phyloP scores from a whole-genome alignment of 2,797 vertebrate genomes.

The Poecilia gillii region DNA sequence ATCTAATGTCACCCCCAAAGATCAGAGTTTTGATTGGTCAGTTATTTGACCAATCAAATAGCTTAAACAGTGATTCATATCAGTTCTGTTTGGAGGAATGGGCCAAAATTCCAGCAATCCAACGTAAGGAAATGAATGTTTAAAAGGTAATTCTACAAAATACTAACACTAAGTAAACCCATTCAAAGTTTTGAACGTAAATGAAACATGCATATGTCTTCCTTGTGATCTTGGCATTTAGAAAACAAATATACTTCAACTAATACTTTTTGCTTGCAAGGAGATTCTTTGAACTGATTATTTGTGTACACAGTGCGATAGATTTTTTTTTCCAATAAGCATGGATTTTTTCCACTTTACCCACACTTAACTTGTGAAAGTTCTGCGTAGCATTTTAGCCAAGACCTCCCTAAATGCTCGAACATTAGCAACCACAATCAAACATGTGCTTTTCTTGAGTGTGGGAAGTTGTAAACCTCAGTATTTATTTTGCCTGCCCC shows the following conservation, averaged over 20 bases:
- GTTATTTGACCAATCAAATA: too few relatives aligned
- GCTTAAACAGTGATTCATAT: too few relatives aligned
- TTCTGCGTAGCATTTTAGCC: slow-evolving; percentile 74
- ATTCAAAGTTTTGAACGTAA: too few relatives aligned
- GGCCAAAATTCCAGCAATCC: background rate
- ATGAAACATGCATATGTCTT: background rate
- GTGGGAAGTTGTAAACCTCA: slow-evolving; percentile 79
- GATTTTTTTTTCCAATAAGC: slow-evolving; percentile 61
- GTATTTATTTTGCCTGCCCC: slow-evolving; percentile 82
- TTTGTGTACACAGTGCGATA: slow-evolving; percentile 11
- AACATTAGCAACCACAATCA: slow-evolving; percentile 84
- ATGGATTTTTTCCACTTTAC: slow-evolving; percentile 44
- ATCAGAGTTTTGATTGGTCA: too few relatives aligned
- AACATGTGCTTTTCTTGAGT: slow-evolving; percentile 79
- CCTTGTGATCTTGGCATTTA: background rate
- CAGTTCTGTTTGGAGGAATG: background rate
- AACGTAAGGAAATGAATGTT: background rate
- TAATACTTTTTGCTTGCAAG: background rate
- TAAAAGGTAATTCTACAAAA: background rate
- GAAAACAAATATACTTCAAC: background rate
- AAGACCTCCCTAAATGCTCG: slow-evolving; percentile 82
- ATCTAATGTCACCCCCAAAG: too few relatives aligned
- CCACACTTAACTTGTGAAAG: slow-evolving; percentile 61
- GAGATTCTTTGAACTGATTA: background rate
- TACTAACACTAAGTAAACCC: too few relatives aligned